Conservation (phyloP, 2,888 invertebrate genomes). For the Temnothorax ravouxi region DNA sequence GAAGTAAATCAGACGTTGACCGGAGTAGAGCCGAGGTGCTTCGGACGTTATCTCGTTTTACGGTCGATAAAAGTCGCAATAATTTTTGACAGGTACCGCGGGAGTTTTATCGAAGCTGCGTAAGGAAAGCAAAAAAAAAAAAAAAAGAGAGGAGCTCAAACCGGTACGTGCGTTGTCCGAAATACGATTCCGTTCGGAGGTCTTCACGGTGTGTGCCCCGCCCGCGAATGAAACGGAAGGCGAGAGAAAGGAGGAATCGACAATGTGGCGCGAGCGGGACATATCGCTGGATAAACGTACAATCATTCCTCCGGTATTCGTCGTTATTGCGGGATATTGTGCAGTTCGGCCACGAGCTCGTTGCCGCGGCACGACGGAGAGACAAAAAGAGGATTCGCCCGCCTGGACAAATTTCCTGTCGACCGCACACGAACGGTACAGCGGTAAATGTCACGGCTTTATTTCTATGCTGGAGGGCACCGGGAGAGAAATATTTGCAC, state of each 20-base stretch:
- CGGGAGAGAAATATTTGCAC: slow-evolving; percentile 40
- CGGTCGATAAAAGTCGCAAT: slow-evolving; percentile 47
- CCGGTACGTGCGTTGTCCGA: not conserved
- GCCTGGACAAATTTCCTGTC: slow-evolving; percentile 49
- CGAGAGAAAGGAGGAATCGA: slow-evolving; percentile 26
- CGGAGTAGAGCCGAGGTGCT: not conserved
- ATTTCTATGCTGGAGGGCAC: slow-evolving; percentile 32
- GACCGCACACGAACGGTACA: slow-evolving; percentile 20
- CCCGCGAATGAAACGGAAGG: slow-evolving; percentile 32
- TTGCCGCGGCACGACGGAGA: not conserved
- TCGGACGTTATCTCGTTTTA: slow-evolving; percentile 16
- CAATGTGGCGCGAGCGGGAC: slow-evolving; percentile 10
- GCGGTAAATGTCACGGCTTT: slow-evolving; percentile 44
- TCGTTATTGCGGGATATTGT: slow-evolving; percentile 56
- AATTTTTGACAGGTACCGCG: slow-evolving; percentile 56
- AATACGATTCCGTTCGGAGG: slow-evolving; percentile 31
- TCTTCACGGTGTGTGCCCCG: slow-evolving; percentile 12
- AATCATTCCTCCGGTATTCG: slow-evolving; percentile 8
- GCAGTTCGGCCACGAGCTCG: slow-evolving; percentile 40
- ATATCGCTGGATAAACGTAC: slow-evolving; percentile 53
- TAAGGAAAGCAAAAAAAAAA: not conserved
- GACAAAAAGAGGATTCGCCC: slow-evolving; percentile 26
- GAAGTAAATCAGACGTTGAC: slow-evolving; percentile 42
- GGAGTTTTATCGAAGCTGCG: slow-evolving; percentile 58
- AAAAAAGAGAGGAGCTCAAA: not conserved